Percentiles rank a stretch among this genome's conserved stretches.
Conservation (phyloP, 2,797 vertebrate species). For the Sebastes reedi region DNA sequence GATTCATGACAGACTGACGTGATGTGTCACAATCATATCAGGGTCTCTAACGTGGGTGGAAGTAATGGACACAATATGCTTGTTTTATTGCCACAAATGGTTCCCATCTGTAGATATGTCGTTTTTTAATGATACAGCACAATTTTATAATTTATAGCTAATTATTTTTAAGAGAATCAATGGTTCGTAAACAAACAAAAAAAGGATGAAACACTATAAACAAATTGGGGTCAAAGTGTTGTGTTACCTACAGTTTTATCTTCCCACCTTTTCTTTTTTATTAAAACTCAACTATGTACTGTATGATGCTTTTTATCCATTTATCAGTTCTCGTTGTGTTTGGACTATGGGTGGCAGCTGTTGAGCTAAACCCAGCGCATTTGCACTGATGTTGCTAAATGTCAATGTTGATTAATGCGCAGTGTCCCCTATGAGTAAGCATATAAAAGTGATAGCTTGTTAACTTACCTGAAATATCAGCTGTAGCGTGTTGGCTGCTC, state of each 20-base stretch:
- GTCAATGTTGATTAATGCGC: neutral
- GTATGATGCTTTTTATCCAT: neutral
- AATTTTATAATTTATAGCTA: too few species aligned
- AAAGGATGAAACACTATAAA: too few species aligned
- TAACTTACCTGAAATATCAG: neutral
- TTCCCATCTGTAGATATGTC: too few species aligned
- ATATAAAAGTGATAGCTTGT: neutral
- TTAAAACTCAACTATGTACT: neutral
- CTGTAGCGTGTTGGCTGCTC: neutral
- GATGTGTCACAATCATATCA: too few species aligned
- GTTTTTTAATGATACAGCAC: too few species aligned
- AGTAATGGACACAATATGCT: too few species aligned
- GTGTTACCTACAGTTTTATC: neutral
- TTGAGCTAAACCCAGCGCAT: neutral
- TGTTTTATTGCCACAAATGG: too few species aligned
- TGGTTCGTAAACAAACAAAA: too few species aligned
- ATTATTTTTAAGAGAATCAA: too few species aligned
- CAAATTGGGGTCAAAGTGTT: too few species aligned
- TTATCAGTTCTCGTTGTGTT: neutral
- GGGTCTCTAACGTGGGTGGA: too few species aligned
- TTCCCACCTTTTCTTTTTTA: neutral
- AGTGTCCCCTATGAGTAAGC: neutral
- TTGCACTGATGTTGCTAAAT: neutral
- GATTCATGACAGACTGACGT: too few species aligned
- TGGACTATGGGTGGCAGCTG: neutral